These are phyloP conservation scores for Drosophila subsilvestris DNA, from an alignment of 2,888 invertebrate genomes.

Conservation along the genomic window DNA sequence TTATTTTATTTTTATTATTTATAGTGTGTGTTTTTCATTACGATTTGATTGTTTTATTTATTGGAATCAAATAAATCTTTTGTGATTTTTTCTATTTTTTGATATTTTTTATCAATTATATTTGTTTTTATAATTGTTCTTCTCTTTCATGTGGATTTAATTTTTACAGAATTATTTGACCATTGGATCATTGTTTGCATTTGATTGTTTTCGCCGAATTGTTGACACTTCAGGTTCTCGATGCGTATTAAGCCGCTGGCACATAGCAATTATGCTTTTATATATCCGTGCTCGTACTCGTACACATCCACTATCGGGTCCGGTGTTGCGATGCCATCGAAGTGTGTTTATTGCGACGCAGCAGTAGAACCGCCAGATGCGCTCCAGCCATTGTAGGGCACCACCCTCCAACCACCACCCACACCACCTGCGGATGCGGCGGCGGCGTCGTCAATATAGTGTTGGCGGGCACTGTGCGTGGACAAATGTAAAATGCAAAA, in stretches of 20 bases:
- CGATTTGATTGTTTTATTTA: background rate
- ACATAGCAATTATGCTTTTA: conserved; percentile 71
- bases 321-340: conserved; percentile 37
- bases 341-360: conserved; percentile 72
- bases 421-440: conserved; percentile 6
- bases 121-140: conserved; percentile 14
- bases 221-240: conserved; percentile 63
- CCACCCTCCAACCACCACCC: conserved; percentile 7
- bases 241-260: conserved; percentile 68
- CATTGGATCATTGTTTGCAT: background rate
- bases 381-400: conserved; percentile 60
- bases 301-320: conserved; percentile 1
- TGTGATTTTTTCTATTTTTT: background rate
- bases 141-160: conserved; percentile 12
- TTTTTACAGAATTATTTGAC: background rate
- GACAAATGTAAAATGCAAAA: conserved; percentile 66
- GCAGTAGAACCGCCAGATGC: conserved; percentile 30
- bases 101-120: background rate
- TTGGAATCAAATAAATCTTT: too few relatives aligned
- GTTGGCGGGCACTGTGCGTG: conserved; percentile 9
- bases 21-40: background rate
- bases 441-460: conserved; percentile 17
- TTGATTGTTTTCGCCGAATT: conserved; percentile 16
- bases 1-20: background rate
- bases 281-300: conserved; percentile 48